phyloP scores from a whole-genome alignment of 2,797 vertebrate genomes.

The Furcifer pardalis region DNA sequence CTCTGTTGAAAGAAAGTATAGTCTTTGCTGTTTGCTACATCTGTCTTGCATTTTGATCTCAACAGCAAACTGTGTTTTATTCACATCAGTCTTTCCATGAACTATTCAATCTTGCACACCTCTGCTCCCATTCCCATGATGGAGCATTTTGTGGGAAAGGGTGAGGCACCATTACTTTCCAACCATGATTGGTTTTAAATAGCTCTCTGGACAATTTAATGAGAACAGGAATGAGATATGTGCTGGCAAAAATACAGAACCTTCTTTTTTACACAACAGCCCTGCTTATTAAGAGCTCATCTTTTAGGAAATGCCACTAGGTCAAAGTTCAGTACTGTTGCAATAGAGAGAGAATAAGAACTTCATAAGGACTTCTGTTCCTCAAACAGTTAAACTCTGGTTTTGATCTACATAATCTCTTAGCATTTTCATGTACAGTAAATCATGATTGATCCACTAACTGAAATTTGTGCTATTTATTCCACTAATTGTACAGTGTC shows the following conservation, averaged over 20 bases:
- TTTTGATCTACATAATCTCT: too few species aligned
- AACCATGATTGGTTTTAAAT: slow-evolving; percentile 42
- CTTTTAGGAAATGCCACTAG: slow-evolving; percentile 9
- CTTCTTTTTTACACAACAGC: neutral
- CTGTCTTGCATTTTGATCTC: slow-evolving; percentile 17
- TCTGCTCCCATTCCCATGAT: neutral
- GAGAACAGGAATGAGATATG: slow-evolving; percentile 39
- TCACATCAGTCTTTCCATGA: slow-evolving; percentile 21
- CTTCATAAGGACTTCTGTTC: neutral
- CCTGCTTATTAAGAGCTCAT: slow-evolving; percentile 11
- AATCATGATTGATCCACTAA: neutral
- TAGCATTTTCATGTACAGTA: too few species aligned
- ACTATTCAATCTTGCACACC: neutral
- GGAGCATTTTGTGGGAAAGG: slow-evolving; percentile 14
- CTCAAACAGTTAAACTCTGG: too few species aligned
- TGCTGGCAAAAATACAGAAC: neutral
- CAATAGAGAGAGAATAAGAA: neutral
- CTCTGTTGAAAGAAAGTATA: too few species aligned
- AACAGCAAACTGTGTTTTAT: neutral
- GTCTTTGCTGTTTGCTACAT: slow-evolving; percentile 3
- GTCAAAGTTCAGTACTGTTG: neutral
- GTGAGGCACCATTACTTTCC: slow-evolving; percentile 8
- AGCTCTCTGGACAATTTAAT: slow-evolving; percentile 34
- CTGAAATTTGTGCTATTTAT: neutral
- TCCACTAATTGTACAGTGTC: too few species aligned